Base-by-base conservation (phyloP, 2,888 invertebrate genomes). In the Tolmerus cingulatus region DNA sequence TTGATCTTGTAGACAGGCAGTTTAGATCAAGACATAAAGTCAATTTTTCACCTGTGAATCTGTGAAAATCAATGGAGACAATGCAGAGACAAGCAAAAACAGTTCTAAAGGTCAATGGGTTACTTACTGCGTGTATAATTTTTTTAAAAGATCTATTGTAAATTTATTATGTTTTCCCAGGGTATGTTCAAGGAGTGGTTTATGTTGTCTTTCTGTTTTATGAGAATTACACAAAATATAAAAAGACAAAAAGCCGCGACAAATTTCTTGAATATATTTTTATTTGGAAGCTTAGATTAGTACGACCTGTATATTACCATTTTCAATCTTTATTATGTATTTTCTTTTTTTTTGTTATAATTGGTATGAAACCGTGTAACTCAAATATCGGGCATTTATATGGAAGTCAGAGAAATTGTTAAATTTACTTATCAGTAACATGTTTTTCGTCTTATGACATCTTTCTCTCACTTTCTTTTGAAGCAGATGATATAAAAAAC, bases 41-140 rank as follows among this genome's bases (percentile, higher is more conserved):
- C 55, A 81, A 81, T 81, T 81, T 55, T 46, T 55, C 55, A 81
- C 81, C 51, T 81, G 81, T 55, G 81, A 81, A 55, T 66, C 51
- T 46, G 43, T 12, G 43, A 46, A 46, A 46, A 46, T 16, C 51
- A 23, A 34, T 51, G 55, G 30, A 81, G 51, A 81, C 81, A 81
- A 81, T 81, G 81, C n/a, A 9, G 76, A 27, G 7, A 66, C 66
- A 7, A 66, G 66, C 2, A 66, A 66, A 66, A 66, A 66, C 8
- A 66, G 12, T 27, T 57, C 57, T 57, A 57, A 57, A 57, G 57
- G 57, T 57, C 57, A 57, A 19, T 57, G 57, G 57, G 57, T 57
- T 57, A 57, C 23, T 19, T 57, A 57, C 57, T 23, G 57, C 23
- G 1, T 57, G 57, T 23, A 57, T 57, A 19, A 57, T 23, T 57